Conservation (phyloP, 2,113 vertebrate species). For the Leptosomus discolor region DNA sequence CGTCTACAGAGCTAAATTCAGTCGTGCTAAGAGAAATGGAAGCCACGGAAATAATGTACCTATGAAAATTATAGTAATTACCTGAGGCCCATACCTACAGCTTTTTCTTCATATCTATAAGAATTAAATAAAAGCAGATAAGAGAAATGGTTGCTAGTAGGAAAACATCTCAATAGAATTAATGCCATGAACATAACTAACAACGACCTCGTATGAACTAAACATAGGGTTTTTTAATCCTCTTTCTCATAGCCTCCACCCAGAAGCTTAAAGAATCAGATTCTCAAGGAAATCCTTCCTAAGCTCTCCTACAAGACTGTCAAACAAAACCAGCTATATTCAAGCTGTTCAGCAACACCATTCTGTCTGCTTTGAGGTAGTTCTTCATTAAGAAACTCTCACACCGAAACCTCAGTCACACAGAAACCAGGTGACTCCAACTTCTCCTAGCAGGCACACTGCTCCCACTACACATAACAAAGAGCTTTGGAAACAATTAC, state of each 20-base stretch:
- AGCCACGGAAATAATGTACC: neutral
- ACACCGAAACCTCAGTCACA: neutral
- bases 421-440: neutral
- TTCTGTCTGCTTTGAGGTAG: neutral
- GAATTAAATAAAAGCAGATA: neutral
- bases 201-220: neutral
- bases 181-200: neutral
- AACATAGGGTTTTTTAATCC: neutral
- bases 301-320: neutral
- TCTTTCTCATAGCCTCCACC: neutral
- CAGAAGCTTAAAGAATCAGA: neutral
- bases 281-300: neutral
- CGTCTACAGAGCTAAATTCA: neutral
- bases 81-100: neutral
- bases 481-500: neutral
- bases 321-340: neutral
- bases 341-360: accelerated
- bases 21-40: accelerated
- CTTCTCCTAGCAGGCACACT: neutral
- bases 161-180: neutral
- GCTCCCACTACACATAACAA: accelerated
- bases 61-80: neutral
- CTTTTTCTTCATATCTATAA: neutral
- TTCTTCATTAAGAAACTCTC: neutral
- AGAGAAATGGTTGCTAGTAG: neutral